These are phyloP conservation scores for Rhinella marina DNA, from an alignment of 2,797 vertebrate genomes.

Conservation along the genomic window DNA sequence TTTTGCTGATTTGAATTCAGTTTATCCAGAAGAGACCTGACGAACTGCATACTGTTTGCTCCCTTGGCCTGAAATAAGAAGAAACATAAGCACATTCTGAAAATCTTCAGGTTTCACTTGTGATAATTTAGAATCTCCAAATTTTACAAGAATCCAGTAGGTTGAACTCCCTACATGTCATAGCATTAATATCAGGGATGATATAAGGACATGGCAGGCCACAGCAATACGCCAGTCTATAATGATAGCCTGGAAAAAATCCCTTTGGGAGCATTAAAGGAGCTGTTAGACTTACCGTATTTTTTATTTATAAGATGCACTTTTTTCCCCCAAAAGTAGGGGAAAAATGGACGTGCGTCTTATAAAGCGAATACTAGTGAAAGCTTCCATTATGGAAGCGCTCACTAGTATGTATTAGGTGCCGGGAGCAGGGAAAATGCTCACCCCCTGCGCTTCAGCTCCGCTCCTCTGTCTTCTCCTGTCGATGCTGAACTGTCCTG, in stretches of 20 bases:
- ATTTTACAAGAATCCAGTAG: background rate
- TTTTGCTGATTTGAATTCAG: slow-evolving; percentile 95
- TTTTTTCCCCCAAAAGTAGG: no score
- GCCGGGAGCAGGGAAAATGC: no score
- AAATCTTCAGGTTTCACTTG: no score
- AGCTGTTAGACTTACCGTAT: background rate
- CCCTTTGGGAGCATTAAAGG: background rate
- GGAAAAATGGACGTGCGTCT: no score
- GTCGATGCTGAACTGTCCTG: no score
- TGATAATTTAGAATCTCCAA: background rate
- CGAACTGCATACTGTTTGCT: slow-evolving; percentile 85
- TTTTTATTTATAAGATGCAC: no score
- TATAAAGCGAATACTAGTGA: no score
- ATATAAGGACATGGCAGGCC: background rate
- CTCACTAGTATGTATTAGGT: no score
- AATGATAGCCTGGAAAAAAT: background rate
- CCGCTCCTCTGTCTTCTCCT: no score
- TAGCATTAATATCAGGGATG: background rate
- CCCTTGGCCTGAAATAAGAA: slow-evolving; percentile 82
- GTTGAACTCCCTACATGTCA: background rate
- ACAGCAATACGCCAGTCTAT: background rate
- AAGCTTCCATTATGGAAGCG: no score
- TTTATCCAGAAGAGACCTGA: slow-evolving; percentile 91
- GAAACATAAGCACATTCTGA: background rate
- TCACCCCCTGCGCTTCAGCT: no score